Base-by-base conservation (phyloP, 2,888 invertebrate genomes). In the Heterodera filipjevi region DNA sequence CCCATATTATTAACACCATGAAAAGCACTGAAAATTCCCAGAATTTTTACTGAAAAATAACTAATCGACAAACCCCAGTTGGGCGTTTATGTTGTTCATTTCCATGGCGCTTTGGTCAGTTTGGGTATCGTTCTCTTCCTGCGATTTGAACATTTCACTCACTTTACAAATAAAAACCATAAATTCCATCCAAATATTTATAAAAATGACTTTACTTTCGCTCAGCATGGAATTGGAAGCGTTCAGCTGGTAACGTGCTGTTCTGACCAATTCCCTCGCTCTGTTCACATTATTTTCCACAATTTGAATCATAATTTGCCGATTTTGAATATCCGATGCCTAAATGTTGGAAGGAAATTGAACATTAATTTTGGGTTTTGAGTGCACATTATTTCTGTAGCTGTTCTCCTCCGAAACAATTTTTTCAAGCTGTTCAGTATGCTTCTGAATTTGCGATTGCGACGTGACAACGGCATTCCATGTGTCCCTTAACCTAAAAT, bases 291-390 rank as follows among this genome's bases (percentile, higher is more conserved):
- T 14, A 16, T 68, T 64, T 35, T 79, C 35, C 59, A 53, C 30
- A n/a, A 79, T 32, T 44, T 44, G n/a, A n/a, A 80, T 19, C 5
- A 39, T 77, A 35, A 82, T 72, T 46, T 32, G 59, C 22, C 35
- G 35, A 39, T 82, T 80, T 82, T 80, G 80, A 35, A 80, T 77
- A 30, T 78, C 66, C 14, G 80, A 39, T 5, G 72, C 59, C 80
- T 80, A 19, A 66, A n/a, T n/a, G n/a, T n/a, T n/a, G n/a, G n/a
- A n/a, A n/a, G n/a, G n/a, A n/a, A n/a, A n/a, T n/a, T n/a, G n/a
- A 82, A 81, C 6, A 80, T 12, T 44, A 33, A 78, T 33, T 30
- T 33, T 76, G 19, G 14, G 14, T 12, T 49, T 14, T 16, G 49
- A 10, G 35, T 39, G 35, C n/a, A 79, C 79, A 66, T 70, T 71